Evolutionary conservation across 2,113 vertebrate genomes (phyloP).

Genomic region (Tichodroma muraria): DNA sequence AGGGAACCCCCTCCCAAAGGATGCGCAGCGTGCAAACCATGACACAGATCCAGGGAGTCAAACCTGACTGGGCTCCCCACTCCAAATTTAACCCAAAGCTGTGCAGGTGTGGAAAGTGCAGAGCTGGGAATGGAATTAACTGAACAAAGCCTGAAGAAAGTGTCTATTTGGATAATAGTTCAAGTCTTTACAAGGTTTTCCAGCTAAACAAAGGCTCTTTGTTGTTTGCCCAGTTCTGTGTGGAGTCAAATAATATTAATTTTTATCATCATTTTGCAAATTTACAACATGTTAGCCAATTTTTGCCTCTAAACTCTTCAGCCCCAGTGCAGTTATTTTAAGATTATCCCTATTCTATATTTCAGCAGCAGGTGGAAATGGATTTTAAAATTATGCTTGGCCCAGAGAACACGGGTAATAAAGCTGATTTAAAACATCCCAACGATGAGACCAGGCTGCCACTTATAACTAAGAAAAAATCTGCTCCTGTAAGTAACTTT

Average conservation of each 20-base stretch:
- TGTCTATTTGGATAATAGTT: not conserved
- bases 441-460: constrained; percentile 74
- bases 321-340: not conserved
- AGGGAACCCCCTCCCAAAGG: not conserved
- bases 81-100: not conserved
- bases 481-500: constrained; percentile 71
- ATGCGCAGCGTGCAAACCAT: not conserved
- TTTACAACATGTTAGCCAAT: not conserved
- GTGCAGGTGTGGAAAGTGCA: not conserved
- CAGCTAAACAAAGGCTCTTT: not conserved
- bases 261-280: not conserved
- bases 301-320: not conserved
- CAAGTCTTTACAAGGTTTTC: not conserved
- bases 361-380: constrained; percentile 73
- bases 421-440: constrained; percentile 55
- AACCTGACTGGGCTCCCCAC: not conserved
- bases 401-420: constrained; percentile 61
- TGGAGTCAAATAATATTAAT: not conserved
- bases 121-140: not conserved
- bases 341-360: not conserved
- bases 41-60: not conserved
- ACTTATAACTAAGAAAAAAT: constrained; percentile 63
- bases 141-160: not conserved
- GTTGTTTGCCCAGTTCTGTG: not conserved
- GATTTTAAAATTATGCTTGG: constrained; percentile 69